Conservation (phyloP, 2,888 invertebrate species). For the Tenthredo amoena region DNA sequence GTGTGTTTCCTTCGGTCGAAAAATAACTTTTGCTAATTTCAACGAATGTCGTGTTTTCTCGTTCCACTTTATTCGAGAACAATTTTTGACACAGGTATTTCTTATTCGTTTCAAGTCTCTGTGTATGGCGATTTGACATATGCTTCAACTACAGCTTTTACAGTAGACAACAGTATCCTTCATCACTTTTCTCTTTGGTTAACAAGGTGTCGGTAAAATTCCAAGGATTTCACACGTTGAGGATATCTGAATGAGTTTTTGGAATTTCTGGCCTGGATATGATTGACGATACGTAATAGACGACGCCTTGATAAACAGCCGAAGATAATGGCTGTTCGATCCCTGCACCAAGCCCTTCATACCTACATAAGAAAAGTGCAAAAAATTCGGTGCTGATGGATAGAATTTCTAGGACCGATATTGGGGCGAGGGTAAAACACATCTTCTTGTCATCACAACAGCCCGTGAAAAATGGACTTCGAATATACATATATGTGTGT, state of each 20-base stretch:
- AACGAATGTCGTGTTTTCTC: background rate
- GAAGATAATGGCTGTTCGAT: constrained; percentile 41
- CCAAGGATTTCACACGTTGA: background rate
- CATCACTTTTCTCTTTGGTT: background rate
- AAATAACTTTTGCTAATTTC: background rate
- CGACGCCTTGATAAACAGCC: constrained; percentile 28
- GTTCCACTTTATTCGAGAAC: background rate
- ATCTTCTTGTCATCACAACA: constrained; percentile 23
- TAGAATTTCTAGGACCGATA: constrained; percentile 26
- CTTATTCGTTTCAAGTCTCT: background rate
- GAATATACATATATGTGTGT: background rate
- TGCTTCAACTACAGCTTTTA: background rate
- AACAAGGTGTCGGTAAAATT: constrained; percentile 5
- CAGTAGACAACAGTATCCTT: background rate
- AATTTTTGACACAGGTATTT: background rate
- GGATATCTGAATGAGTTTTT: background rate
- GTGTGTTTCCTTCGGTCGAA: too few relatives aligned
- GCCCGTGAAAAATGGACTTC: constrained; percentile 24
- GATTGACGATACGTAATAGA: constrained; percentile 35
- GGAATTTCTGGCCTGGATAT: constrained; percentile 7
- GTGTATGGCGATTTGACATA: background rate
- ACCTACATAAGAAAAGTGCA: background rate
- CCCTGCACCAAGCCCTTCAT: background rate
- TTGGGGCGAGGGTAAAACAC: constrained; percentile 27
- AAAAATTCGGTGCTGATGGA: constrained; percentile 11